phyloP scores from a whole-genome alignment of 2,888 invertebrate species.

The Drosophila sordidula region DNA sequence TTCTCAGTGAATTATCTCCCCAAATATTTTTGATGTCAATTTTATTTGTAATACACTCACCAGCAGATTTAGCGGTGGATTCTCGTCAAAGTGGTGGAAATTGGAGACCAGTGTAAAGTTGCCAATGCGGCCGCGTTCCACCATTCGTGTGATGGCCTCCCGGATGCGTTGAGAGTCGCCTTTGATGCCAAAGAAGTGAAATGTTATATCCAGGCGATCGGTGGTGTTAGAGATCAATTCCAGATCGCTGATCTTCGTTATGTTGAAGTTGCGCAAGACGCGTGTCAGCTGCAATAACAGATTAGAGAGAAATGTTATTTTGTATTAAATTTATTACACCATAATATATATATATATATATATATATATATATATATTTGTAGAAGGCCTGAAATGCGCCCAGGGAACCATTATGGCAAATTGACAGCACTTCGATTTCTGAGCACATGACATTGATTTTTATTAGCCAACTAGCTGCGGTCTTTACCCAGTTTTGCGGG shows the following conservation, averaged over 20 bases:
- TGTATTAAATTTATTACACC: background rate
- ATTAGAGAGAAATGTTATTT: background rate
- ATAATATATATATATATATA: no score
- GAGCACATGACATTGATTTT: conserved; percentile 39
- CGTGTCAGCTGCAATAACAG: conserved; percentile 87
- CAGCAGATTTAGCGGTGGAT: conserved; percentile 89
- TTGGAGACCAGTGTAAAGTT: conserved; percentile 88
- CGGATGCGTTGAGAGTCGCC: conserved; percentile 84
- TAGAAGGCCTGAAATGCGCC: conserved; percentile 3
- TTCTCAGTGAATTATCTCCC: no score
- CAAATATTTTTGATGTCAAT: no score
- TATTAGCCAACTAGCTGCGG: conserved; percentile 30
- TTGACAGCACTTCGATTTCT: conserved; percentile 25
- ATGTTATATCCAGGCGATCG: conserved; percentile 86
- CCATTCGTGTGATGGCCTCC: conserved; percentile 87
- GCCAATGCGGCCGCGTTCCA: conserved; percentile 87
- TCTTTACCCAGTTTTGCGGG: background rate
- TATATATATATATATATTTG: background rate
- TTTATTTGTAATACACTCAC: conserved; percentile 84
- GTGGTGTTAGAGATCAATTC: conserved; percentile 88
- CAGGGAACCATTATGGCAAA: conserved; percentile 24
- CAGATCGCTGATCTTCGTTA: conserved; percentile 88
- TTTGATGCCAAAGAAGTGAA: conserved; percentile 86
- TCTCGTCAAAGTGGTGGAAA: conserved; percentile 89
- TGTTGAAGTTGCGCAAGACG: conserved; percentile 88